A percentile compares a stretch with the other conserved stretches of the same genome.
phyloP scores from a whole-genome alignment of 2,113 vertebrate species.

The Callionymus lyra region DNA sequence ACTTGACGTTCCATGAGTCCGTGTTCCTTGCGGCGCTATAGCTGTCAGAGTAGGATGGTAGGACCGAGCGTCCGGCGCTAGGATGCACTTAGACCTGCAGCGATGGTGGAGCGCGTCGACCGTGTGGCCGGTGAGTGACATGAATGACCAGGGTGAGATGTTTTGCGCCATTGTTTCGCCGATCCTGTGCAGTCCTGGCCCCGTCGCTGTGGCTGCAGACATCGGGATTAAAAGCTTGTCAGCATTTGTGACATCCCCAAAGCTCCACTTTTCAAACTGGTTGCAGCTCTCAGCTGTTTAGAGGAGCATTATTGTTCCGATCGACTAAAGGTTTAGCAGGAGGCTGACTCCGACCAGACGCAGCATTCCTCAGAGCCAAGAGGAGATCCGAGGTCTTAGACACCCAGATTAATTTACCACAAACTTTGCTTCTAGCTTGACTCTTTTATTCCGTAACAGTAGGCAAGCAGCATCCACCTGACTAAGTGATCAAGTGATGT shows the following conservation, averaged over 20 bases:
- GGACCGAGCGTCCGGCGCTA: background rate
- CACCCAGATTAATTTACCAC: too few relatives aligned
- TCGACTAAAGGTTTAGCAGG: constrained; percentile 34
- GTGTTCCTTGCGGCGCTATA: background rate
- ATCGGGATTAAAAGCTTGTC: constrained; percentile 57
- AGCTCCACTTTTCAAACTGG: constrained; percentile 68
- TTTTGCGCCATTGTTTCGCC: background rate
- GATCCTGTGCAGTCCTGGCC: constrained; percentile 2
- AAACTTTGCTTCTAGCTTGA: too few relatives aligned
- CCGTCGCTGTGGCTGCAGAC: too few relatives aligned
- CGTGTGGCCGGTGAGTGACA: constrained; percentile 28
- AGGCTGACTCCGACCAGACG: constrained; percentile 11
- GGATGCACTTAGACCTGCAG: constrained; percentile 34
- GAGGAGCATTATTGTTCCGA: constrained; percentile 61
- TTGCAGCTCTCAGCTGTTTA: constrained; percentile 69
- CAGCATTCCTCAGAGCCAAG: constrained; percentile 28
- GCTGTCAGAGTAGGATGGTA: too few relatives aligned
- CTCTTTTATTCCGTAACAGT: too few relatives aligned
- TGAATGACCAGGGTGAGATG: background rate
- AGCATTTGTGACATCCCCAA: constrained; percentile 55
- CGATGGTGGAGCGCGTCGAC: constrained; percentile 11
- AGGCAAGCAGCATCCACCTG: too few relatives aligned
- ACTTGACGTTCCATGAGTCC: background rate
- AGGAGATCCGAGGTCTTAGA: too few relatives aligned
- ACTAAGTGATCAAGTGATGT: too few relatives aligned